These are phyloP conservation scores for Callinectes sapidus DNA, from an alignment of 2,888 invertebrate genomes.

Conservation along the genomic window DNA sequence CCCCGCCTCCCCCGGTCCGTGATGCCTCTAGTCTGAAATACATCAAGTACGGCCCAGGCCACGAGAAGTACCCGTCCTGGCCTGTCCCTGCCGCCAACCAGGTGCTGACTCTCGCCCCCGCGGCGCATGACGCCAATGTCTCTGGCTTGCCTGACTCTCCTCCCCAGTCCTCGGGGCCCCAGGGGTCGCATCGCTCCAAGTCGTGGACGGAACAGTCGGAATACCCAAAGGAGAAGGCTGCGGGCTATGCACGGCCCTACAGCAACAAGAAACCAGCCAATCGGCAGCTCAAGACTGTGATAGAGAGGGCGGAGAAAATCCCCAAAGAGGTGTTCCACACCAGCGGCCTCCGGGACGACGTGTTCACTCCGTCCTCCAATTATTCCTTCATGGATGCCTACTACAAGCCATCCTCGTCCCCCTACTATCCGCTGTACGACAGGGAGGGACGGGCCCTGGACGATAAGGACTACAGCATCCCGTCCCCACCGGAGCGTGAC, in stretches of 20 bases:
- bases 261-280: constrained; percentile 79
- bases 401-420: constrained; percentile 51
- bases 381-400: constrained; percentile 69
- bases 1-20: constrained; percentile 79
- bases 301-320: constrained; percentile 83
- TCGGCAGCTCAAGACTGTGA: constrained; percentile 83
- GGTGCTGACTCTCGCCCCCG: constrained; percentile 77
- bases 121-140: constrained; percentile 62
- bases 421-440: constrained; percentile 78
- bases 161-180: constrained; percentile 60
- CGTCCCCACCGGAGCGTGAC: constrained; percentile 84
- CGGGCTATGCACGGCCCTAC: constrained; percentile 81
- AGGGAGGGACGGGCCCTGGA: constrained; percentile 81
- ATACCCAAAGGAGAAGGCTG: constrained; percentile 83
- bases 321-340: constrained; percentile 78
- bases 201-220: constrained; percentile 85
- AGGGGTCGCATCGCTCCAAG: constrained; percentile 82
- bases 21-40: constrained; percentile 83
- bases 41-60: constrained; percentile 83
- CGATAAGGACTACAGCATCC: constrained; percentile 82
- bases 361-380: constrained; percentile 73
- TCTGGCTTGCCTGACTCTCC: constrained; percentile 59
- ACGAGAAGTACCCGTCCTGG: constrained; percentile 87
- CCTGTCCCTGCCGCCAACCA: constrained; percentile 79
- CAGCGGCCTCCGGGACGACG: constrained; percentile 74